Percentiles rank a stretch among this genome's conserved stretches.
phyloP scores from a whole-genome alignment of 2,113 vertebrate species.

The Dromiciops gliroides region DNA sequence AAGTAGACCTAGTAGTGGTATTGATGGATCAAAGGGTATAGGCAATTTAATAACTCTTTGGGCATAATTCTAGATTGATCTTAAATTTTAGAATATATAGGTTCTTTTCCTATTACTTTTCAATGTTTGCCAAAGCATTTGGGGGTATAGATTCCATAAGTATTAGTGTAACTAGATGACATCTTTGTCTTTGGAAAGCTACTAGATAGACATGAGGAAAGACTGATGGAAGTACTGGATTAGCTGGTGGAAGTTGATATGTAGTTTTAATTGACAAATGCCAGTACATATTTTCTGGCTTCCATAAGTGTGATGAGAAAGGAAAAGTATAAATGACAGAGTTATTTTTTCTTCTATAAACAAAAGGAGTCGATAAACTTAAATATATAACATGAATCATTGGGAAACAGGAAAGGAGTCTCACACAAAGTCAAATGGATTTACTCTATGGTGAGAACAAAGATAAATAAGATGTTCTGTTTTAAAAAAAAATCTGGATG shows the following conservation, averaged over 20 bases:
- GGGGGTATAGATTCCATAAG: not conserved
- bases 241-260: not conserved
- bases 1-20: no score
- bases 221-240: not conserved
- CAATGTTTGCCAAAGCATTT: not conserved
- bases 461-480: not conserved
- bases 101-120: not conserved
- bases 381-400: not conserved
- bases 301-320: not conserved
- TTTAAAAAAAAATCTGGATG: no score
- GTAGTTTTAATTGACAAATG: not conserved
- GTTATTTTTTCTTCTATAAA: not conserved
- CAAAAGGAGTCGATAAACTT: not conserved
- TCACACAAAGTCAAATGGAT: not conserved
- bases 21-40: no score
- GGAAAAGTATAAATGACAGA: not conserved
- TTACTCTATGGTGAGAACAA: not conserved
- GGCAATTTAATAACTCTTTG: no score
- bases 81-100: no score
- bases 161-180: not conserved
- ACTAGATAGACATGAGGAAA: not conserved
- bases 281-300: not conserved
- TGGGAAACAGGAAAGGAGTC: not conserved
- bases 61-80: no score
- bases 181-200: not conserved